Base-by-base conservation (phyloP, 2,797 vertebrate species). In the Oryzias dopingdopingensis region DNA sequence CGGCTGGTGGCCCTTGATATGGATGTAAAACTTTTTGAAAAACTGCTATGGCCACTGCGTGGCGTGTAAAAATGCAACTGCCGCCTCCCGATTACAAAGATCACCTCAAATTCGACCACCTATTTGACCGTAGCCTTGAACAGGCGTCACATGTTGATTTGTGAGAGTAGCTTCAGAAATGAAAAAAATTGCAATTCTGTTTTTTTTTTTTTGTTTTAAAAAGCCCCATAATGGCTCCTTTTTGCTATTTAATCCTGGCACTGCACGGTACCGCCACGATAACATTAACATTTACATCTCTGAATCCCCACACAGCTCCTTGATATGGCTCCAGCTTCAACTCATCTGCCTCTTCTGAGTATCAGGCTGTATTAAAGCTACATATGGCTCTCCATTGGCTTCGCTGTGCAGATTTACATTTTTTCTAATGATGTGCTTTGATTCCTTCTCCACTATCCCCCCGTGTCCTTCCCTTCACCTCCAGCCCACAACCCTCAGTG, bases 391-490 rank as follows among this genome's bases (percentile, higher is more conserved):
- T 84, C 50, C 72, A 69, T 71, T 74, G 81, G 85, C 81, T 84
- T 70, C 50, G 56, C 72, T 43, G 72, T 59, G 74, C 78, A 65
- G 80, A 88, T 86, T 90, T 86, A 84, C 83, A 88, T 85, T 87
- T 83, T 37, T 89, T 80, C 81, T 90, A 90, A 91, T 88, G 85
- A 90, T 81, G 85, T 85, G 68, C 79, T 88, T 86, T 88, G 68
- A 62, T 79, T 74, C 75, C 72, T 51, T 72, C 73, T 76, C 79
- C 59, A 45, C 82, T 82, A 68, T 74, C 77, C 83, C 67, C 45
- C 45, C 20, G 45, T 90, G 88, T 90, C 88, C 88, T 89, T 88
- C 87, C 86, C 75, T 85, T 90, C 87, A 89, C 87, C 89, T 87
- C 85, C 81, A 83, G 80, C 84, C 87, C 79, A 67, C 86, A 80